A percentile compares a stretch with the other conserved stretches of the same genome.
Evolutionary conservation across 2,113 vertebrate genomes (phyloP).

Genomic region (Elephantulus edwardii): DNA sequence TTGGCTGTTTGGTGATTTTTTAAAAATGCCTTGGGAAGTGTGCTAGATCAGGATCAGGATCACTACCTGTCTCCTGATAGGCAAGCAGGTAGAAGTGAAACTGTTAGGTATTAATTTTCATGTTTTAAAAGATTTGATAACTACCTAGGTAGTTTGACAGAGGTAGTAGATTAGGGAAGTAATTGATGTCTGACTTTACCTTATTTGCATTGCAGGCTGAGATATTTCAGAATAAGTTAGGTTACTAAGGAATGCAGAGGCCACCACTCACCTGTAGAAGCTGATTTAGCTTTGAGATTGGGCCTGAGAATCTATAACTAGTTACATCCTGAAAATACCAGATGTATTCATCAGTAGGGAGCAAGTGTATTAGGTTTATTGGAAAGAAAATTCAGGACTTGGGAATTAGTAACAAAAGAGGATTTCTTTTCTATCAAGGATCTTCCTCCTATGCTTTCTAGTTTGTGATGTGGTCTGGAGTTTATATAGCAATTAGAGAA

Average conservation of each 20-base stretch:
- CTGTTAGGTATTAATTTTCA: conserved; percentile 24
- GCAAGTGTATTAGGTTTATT: background rate
- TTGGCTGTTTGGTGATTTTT: conserved; percentile 37
- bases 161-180: conserved; percentile 32
- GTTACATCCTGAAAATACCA: background rate
- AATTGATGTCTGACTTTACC: conserved; percentile 17
- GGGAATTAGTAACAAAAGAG: background rate
- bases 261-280: background rate
- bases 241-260: conserved; percentile 34
- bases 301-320: background rate
- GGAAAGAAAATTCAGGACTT: conserved; percentile 31
- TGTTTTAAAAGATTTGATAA: background rate
- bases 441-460: background rate
- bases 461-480: background rate
- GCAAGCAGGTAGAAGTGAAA: conserved; percentile 17
- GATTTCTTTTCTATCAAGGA: background rate
- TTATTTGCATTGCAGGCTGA: conserved; percentile 1
- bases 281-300: background rate
- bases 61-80: background rate
- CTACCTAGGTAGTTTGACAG: conserved; percentile 8
- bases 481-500: conserved; percentile 11
- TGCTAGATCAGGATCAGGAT: background rate
- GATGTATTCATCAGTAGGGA: conserved; percentile 15
- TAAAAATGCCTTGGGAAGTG: background rate
- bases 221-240: conserved; percentile 52